Evolutionary conservation across 2,888 invertebrate genomes (phyloP), one percentile per base, ranked within the genome.

Genomic region (Drosophila rubida): DNA sequence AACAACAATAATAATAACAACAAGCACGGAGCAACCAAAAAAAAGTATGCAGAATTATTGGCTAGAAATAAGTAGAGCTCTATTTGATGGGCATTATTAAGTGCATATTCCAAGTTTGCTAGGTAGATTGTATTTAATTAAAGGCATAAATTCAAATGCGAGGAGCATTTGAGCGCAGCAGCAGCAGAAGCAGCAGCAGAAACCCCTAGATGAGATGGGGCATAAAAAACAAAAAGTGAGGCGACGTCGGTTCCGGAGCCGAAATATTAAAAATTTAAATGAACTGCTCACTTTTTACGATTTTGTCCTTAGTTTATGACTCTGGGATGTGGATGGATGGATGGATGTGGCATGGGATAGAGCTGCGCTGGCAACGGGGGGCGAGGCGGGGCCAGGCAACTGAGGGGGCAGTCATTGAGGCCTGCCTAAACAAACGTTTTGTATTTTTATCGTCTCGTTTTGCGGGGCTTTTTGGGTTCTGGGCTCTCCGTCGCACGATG

Each of bases 241-340:
- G 75, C 59, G 30, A 45, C 13, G 48, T 42, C 50, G 62, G 58
- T 60, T 53, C 45, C 60, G 60, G 51, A 70, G 80, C 80, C 78
- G 78, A 88, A 85, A 84, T 88, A 83, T 83, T 87, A 88, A 86
- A 82, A 83, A 87, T 83, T 83, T 83, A 88, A 88, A 83, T 86
- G 86, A 83, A 84, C 88, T 84, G 88, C 86, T 86, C 83, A 74
- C 65, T 86, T 88, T 88, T 83, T 88, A 83, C 87, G 84, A 84
- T 86, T 84, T 86, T 87, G 82, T 83, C 82, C 82, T 83, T 83
- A 83, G 82, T 83, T 83, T 83, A 83, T 83, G 82, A 75, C 83
- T 61, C 67, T 73, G 60, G 55, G 49, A 46, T 65, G 50, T 64
- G 70, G 50, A 65, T 54, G 19, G 19, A 19, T 64, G 70, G 50